Evolutionary conservation across 1,140 invertebrate genomes (phyloP).

Genomic region (Phthorimaea operculella): DNA sequence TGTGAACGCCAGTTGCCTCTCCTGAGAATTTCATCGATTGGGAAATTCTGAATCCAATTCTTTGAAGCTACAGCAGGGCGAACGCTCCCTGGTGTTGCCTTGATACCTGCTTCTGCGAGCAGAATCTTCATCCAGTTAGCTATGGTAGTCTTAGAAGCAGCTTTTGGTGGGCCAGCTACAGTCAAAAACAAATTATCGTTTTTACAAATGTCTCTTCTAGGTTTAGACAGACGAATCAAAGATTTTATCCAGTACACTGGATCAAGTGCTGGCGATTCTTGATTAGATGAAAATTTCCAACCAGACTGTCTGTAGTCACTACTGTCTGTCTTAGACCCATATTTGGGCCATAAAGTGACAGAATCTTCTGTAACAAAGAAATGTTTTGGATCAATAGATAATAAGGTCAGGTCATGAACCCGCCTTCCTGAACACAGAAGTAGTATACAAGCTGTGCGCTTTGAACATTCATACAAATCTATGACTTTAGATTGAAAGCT

Average conservation of each 20-base stretch:
- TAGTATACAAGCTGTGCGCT: slow-evolving; percentile 1
- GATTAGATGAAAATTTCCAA: background rate
- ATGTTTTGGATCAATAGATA: background rate
- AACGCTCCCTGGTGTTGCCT: slow-evolving; percentile 4
- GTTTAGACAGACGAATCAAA: background rate
- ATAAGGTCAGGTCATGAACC: background rate
- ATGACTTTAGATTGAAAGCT: background rate
- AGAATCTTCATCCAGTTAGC: slow-evolving; percentile 3
- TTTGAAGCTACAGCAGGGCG: slow-evolving; percentile 4
- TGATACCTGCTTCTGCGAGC: background rate
- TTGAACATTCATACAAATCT: background rate
- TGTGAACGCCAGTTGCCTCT: slow-evolving; percentile 8
- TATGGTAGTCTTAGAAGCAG: background rate
- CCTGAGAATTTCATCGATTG: slow-evolving; percentile 1
- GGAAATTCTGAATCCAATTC: slow-evolving; percentile 5
- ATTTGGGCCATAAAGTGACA: background rate
- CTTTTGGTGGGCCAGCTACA: background rate
- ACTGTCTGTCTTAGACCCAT: too few relatives aligned
- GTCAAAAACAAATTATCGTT: background rate
- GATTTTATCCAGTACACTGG: background rate
- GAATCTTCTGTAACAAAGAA: slow-evolving; percentile 1
- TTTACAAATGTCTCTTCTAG: background rate
- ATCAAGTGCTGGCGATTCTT: background rate
- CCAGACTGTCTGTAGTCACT: background rate
- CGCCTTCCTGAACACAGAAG: background rate